A percentile compares a stretch with the other conserved stretches of the same genome.
Conservation (phyloP, 2,113 vertebrate species). For the Craseonycteris thonglongyai region DNA sequence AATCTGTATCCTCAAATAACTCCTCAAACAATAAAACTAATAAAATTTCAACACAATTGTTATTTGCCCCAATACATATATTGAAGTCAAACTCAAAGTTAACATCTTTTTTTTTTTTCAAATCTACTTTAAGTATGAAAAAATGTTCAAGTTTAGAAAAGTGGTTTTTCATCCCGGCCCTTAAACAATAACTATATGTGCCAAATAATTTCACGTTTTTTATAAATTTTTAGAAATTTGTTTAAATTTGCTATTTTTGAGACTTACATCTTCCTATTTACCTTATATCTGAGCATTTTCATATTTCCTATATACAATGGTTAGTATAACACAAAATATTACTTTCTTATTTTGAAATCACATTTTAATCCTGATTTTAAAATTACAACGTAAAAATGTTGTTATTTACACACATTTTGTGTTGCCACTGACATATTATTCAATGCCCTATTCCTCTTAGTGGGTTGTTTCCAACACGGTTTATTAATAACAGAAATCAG, state of each 20-base stretch:
- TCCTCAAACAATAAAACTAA: not conserved
- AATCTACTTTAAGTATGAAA: not conserved
- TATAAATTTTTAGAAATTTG: not conserved
- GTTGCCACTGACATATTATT: not conserved
- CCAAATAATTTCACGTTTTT: not conserved
- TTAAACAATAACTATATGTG: not conserved
- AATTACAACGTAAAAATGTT: not conserved
- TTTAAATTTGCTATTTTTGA: not conserved
- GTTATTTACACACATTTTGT: not conserved
- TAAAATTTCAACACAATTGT: not conserved
- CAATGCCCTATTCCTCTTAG: not conserved
- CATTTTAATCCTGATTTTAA: not conserved
- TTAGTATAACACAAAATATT: not conserved
- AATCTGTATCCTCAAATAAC: not conserved
- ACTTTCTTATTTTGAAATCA: accelerated
- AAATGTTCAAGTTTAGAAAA: not conserved
- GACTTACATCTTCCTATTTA: not conserved
- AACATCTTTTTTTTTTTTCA: not conserved
- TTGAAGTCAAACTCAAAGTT: not conserved
- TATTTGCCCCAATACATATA: not conserved
- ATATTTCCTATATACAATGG: not conserved
- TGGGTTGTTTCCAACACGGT: not conserved
- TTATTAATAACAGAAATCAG: not conserved
- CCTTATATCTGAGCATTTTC: not conserved
- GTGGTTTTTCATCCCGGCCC: not conserved